Conservation (phyloP, 1,140 invertebrate species). For the Octopus sinensis region DNA sequence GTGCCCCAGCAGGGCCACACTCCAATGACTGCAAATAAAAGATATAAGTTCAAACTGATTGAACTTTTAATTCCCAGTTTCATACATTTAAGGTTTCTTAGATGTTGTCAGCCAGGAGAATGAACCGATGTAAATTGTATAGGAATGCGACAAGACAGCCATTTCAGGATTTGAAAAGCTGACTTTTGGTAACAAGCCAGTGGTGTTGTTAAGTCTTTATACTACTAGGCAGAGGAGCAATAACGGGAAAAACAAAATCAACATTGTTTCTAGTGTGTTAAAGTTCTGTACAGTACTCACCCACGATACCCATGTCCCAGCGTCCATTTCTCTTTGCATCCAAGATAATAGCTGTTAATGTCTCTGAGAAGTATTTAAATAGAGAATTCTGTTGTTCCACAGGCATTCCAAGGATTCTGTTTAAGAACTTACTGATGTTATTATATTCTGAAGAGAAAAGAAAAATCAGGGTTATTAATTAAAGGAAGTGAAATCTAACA, state of each 20-base stretch:
- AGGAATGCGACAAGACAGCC: too few relatives aligned
- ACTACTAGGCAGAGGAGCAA: neutral
- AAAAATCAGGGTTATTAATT: slow-evolving; percentile 3
- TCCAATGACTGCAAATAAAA: too few relatives aligned
- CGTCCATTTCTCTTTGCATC: slow-evolving; percentile 60
- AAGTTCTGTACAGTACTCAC: slow-evolving; percentile 28
- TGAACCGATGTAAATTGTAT: too few relatives aligned
- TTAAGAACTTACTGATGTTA: slow-evolving; percentile 98
- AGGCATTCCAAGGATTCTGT: slow-evolving; percentile 93
- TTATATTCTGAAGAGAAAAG: slow-evolving; percentile 72
- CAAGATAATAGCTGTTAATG: slow-evolving; percentile 65
- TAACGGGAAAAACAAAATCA: neutral
- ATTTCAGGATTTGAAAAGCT: too few relatives aligned
- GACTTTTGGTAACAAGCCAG: neutral
- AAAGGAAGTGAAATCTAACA: neutral
- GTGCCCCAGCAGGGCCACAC: too few relatives aligned
- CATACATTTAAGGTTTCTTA: too few relatives aligned
- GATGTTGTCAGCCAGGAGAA: too few relatives aligned
- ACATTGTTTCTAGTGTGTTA: neutral
- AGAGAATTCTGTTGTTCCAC: slow-evolving; percentile 93
- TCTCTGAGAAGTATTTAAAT: slow-evolving; percentile 97
- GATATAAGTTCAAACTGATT: too few relatives aligned
- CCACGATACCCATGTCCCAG: slow-evolving; percentile 69
- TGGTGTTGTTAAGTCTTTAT: neutral
- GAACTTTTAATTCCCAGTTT: too few relatives aligned